Conservation (phyloP, 1,140 invertebrate species). For the Zelostemma sp. region DNA sequence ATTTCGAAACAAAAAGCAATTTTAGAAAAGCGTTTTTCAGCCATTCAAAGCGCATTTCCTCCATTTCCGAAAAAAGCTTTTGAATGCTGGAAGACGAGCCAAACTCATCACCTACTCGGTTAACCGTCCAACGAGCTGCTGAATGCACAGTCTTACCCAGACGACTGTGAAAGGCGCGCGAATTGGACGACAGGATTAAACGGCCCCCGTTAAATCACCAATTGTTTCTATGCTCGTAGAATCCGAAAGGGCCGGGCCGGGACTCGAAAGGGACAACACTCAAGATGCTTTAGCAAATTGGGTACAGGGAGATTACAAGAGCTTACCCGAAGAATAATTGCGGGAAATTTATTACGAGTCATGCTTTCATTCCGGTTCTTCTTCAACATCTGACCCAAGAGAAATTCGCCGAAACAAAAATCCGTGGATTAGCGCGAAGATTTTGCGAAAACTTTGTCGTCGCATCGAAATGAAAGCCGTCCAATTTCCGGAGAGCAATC, state of each 20-base stretch:
- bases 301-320: constrained; percentile 50
- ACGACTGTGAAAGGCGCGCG: constrained; percentile 40
- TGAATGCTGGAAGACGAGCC: constrained; percentile 20
- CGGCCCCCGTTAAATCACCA: constrained; percentile 47
- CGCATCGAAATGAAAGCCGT: too few species aligned
- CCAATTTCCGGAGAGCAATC: not conserved
- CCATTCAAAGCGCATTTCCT: too few species aligned
- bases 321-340: constrained; percentile 46
- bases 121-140: constrained; percentile 32
- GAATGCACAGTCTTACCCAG: constrained; percentile 21
- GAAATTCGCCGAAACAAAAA: too few species aligned
- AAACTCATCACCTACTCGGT: constrained; percentile 37
- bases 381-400: too few species aligned
- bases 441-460: too few species aligned
- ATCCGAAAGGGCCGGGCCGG: constrained; percentile 31
- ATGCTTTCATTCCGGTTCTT: constrained; percentile 8
- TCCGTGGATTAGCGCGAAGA: too few species aligned
- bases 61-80: not conserved
- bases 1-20: too few species aligned
- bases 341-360: constrained; percentile 40
- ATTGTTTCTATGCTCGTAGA: constrained; percentile 47
- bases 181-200: constrained; percentile 49
- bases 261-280: constrained; percentile 42
- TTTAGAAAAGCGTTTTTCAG: too few species aligned
- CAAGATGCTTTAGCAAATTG: constrained; percentile 45